These are phyloP conservation scores for Hippocampus guttulatus DNA, from an alignment of 2,113 vertebrate species.

Conservation along the genomic window DNA sequence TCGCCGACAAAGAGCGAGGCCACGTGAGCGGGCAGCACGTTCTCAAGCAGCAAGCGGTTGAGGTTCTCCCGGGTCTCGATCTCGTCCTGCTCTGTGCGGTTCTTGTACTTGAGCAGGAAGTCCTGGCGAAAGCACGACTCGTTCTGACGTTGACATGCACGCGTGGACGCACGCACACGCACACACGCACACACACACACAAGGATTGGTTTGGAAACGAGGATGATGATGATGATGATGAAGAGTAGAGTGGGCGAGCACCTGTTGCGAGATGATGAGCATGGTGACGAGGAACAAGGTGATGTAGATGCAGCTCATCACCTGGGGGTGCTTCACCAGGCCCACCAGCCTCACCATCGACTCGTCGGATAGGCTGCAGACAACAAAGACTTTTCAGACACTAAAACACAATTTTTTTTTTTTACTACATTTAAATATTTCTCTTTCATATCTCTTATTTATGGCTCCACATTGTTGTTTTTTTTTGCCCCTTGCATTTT, in stretches of 20 bases:
- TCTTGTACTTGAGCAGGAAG: slow-evolving; percentile 93
- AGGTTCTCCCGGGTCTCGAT: slow-evolving; percentile 97
- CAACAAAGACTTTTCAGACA: slow-evolving; percentile 11
- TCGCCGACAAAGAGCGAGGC: slow-evolving; percentile 92
- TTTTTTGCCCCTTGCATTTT: too few relatives aligned
- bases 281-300: slow-evolving; percentile 86
- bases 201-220: not conserved
- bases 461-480: too few relatives aligned
- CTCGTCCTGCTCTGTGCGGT: slow-evolving; percentile 90
- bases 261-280: slow-evolving; percentile 88
- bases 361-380: slow-evolving; percentile 12
- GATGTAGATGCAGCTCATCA: slow-evolving; percentile 84
- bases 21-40: slow-evolving; percentile 92
- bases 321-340: slow-evolving; percentile 73
- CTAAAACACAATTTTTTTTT: not conserved
- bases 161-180: not conserved
- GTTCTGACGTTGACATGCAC: slow-evolving; percentile 67
- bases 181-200: too few relatives aligned
- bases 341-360: slow-evolving; percentile 38
- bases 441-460: too few relatives aligned
- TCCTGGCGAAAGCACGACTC: slow-evolving; percentile 90
- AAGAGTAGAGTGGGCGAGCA: slow-evolving; percentile 38
- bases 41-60: slow-evolving; percentile 93
- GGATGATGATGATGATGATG: not conserved
- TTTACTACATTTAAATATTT: not conserved